Conservation (phyloP, 2,797 vertebrate species). For the Coilia nasus region DNA sequence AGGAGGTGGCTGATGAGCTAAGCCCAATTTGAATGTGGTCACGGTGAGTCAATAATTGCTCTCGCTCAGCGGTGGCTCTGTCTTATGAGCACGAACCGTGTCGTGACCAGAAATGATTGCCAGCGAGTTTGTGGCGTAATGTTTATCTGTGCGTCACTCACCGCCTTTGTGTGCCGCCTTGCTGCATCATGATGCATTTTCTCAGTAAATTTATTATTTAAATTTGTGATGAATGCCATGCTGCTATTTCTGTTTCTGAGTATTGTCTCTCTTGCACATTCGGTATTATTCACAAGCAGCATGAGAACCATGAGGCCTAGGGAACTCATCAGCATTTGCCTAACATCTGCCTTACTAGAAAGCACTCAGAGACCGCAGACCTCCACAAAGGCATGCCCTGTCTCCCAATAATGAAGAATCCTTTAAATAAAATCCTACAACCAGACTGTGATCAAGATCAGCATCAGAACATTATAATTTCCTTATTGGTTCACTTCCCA, state of each 20-base stretch:
- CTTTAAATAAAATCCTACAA: too few species aligned
- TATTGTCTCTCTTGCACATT: neutral
- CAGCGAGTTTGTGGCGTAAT: neutral
- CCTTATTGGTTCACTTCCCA: too few species aligned
- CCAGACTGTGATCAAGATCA: too few species aligned
- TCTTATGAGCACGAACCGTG: neutral
- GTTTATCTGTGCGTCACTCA: neutral
- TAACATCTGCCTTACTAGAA: too few species aligned
- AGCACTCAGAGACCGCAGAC: too few species aligned
- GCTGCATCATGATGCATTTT: neutral
- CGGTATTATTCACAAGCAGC: neutral
- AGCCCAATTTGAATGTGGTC: neutral
- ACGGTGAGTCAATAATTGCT: neutral
- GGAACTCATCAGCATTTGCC: neutral
- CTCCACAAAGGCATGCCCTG: too few species aligned
- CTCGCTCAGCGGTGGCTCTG: neutral
- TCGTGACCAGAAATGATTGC: neutral
- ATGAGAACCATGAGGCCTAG: neutral
- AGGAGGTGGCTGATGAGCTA: neutral
- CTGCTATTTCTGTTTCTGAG: neutral
- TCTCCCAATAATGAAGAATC: too few species aligned
- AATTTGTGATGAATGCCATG: too few species aligned
- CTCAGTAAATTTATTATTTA: neutral
- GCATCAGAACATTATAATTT: too few species aligned
- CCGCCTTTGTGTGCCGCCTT: neutral